Evolutionary conservation across 2,888 invertebrate genomes (phyloP), one percentile per base, ranked within the genome.

Genomic region (Azorinus chamasolen): DNA sequence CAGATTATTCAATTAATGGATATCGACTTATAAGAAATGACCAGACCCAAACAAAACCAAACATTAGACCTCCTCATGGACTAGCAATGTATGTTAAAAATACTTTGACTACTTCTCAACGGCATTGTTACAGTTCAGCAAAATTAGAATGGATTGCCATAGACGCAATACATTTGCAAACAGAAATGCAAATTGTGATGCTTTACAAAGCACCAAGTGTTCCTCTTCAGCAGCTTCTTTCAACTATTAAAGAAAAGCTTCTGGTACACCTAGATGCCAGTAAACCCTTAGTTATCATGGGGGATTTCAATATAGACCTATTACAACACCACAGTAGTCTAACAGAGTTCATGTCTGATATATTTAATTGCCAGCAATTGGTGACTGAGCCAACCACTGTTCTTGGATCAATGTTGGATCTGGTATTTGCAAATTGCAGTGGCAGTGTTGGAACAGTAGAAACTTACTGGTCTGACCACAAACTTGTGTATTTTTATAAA

Each of bases 21-120:
- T 72, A 59, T 41, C 10, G 51, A n/a, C n/a, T 72, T 6, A 64
- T 72, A 25, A 22, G 72, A 12, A 72, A 72, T 58, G 41, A 72
- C 64, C 72, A 72, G 32, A 32, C 4, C 50, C 16, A 16, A 22
- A 37, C 14, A n/a, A 43, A 22, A 32, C 24, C 27, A 22, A 27
- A 27, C 20, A n/a, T 32, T 16, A 59, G 72, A 59, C 72, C 72
- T 61, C 72, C 72, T n/a, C 72, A 72, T 72, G 72, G 65, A 24
- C 65, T 72, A 59, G 39, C 27, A 18, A 25, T 72, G 25, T 72
- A 72, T 72, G 61, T 59, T 3, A 72, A 59, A 55, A 54, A 59
- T 39, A 61, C 27, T 18, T 61, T 6, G 24, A 20, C 10, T 18
- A 25, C 16, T 12, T 4, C 10, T 6, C 32, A 32, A 32, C 10